These are phyloP conservation scores for Tigriopus japonicus DNA, from an alignment of 1,140 invertebrate species.

Conservation along the genomic window DNA sequence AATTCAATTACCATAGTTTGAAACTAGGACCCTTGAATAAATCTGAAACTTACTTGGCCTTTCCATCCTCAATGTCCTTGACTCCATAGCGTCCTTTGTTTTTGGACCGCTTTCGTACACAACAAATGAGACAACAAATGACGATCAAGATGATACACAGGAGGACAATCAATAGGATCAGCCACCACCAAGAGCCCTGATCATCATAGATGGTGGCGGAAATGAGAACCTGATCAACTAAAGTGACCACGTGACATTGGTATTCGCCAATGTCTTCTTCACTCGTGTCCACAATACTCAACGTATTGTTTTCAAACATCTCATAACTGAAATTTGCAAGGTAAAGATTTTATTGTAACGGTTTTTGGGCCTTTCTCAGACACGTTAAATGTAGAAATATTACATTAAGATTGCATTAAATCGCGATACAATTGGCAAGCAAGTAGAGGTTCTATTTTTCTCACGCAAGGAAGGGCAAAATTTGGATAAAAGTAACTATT, in stretches of 20 bases:
- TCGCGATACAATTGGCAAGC: too few species aligned
- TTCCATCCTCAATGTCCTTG: neutral
- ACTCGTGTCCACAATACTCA: neutral
- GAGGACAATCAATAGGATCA: neutral
- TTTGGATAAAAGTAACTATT: too few species aligned
- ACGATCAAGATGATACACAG: neutral
- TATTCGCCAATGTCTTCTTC: neutral
- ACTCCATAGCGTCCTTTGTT: neutral
- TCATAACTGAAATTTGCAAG: neutral
- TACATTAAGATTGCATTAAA: too few species aligned
- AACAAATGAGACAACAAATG: neutral
- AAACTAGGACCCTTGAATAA: too few species aligned
- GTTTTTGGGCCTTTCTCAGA: too few species aligned
- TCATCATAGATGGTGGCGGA: neutral
- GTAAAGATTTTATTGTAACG: neutral
- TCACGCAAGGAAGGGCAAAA: too few species aligned
- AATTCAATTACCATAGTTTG: too few species aligned
- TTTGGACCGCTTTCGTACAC: neutral
- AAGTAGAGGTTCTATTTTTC: too few species aligned
- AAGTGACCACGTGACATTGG: neutral
- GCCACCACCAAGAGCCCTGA: neutral
- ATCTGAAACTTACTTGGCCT: neutral
- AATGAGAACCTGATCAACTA: neutral
- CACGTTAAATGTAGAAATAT: too few species aligned
- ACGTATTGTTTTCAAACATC: neutral